Conservation (phyloP, 2,797 vertebrate species). For the Mallotus villosus region DNA sequence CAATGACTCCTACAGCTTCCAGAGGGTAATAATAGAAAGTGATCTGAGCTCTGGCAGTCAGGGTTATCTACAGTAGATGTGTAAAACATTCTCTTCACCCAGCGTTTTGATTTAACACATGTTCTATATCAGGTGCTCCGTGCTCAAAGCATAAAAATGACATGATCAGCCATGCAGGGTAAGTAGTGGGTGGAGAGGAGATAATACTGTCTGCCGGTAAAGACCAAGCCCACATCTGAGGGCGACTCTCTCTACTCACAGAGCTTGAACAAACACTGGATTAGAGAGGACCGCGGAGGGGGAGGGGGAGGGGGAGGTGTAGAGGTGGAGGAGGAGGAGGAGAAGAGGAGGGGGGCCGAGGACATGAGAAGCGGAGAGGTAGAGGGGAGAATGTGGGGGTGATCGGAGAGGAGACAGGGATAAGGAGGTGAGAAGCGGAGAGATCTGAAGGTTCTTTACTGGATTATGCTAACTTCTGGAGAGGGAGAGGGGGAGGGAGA, state of each 20-base stretch:
- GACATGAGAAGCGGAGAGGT: background rate
- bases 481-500: constrained; percentile 19
- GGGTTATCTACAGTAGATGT: background rate
- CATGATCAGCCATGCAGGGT: background rate
- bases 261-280: constrained; percentile 47
- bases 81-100: background rate
- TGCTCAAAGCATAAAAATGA: background rate
- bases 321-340: background rate
- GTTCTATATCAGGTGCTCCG: background rate
- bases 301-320: constrained; percentile 16
- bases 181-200: background rate
- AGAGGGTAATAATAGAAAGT: background rate
- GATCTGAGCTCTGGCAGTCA: background rate
- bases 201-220: constrained; percentile 10
- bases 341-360: too few species aligned
- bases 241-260: constrained; percentile 26
- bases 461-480: too few species aligned
- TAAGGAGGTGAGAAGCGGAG: constrained; percentile 1
- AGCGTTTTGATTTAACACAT: too few species aligned
- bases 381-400: background rate
- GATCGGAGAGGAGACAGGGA: constrained; percentile 22
- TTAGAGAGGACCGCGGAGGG: constrained; percentile 36
- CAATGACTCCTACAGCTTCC: too few species aligned
- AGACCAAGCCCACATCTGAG: constrained; percentile 27
- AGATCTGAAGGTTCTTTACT: background rate